Evolutionary conservation across 2,797 vertebrate genomes (phyloP).

Genomic region (Lacerta viridis): DNA sequence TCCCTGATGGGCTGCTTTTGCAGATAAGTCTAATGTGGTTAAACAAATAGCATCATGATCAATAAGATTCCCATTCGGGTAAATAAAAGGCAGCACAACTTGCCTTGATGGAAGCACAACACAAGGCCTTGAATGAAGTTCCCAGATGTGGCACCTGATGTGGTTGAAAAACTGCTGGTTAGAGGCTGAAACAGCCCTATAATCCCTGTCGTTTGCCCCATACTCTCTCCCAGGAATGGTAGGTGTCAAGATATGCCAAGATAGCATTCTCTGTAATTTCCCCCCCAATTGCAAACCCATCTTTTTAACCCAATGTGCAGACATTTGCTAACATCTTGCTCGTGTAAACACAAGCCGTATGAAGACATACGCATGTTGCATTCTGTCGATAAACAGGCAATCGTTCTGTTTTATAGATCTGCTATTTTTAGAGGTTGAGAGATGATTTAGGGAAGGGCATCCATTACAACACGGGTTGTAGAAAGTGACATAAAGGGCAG

Average conservation of each 20-base stretch:
- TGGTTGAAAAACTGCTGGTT: neutral
- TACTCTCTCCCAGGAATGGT: neutral
- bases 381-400: slow-evolving; percentile 16
- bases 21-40: neutral
- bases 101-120: neutral
- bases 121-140: neutral
- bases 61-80: neutral
- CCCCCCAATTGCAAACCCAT: neutral
- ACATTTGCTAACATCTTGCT: neutral
- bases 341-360: neutral
- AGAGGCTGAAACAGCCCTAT: neutral
- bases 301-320: neutral
- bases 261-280: neutral
- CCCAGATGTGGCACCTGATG: neutral
- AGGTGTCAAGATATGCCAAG: neutral
- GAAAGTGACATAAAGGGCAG: slow-evolving; percentile 12
- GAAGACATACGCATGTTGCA: neutral
- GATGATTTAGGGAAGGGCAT: slow-evolving; percentile 42
- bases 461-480: slow-evolving; percentile 19
- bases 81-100: neutral
- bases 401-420: slow-evolving; percentile 38
- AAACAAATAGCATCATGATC: neutral
- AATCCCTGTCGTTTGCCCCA: neutral
- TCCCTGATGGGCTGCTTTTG: neutral
- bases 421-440: slow-evolving; percentile 43